These are phyloP conservation scores for Falco concolor DNA, from an alignment of 2,797 vertebrate species.

Conservation along the genomic window DNA sequence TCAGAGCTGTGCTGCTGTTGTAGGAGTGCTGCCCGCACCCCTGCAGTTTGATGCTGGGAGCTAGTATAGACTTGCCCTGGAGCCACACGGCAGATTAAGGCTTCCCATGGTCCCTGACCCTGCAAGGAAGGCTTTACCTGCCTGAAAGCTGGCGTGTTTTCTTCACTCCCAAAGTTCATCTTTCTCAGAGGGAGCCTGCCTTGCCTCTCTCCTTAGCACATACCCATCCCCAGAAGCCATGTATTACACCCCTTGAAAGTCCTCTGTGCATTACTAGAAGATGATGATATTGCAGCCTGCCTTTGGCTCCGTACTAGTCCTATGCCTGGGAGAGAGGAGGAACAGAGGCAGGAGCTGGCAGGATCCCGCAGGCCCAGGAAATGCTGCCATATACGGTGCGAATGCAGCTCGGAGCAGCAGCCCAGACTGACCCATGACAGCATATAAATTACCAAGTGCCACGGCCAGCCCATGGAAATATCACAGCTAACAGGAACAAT, in stretches of 20 bases:
- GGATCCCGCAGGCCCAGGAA: background rate
- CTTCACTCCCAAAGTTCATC: background rate
- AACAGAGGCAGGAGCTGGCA: background rate
- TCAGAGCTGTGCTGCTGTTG: background rate
- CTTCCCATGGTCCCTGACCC: background rate
- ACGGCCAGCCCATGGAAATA: background rate
- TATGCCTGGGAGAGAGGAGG: background rate
- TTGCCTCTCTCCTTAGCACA: background rate
- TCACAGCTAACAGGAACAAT: constrained; percentile 22
- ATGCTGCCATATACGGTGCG: constrained; percentile 36
- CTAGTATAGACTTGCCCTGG: background rate
- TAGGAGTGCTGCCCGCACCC: background rate
- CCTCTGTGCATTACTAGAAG: background rate
- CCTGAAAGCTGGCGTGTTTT: background rate
- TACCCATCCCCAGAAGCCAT: background rate
- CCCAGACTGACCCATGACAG: background rate
- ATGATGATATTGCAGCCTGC: background rate
- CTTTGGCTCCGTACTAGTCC: background rate
- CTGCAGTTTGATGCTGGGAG: background rate
- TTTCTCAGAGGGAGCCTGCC: background rate
- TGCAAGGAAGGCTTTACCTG: background rate
- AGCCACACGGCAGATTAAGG: background rate
- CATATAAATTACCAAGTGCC: background rate
- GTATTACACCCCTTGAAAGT: background rate
- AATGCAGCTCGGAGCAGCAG: background rate